Percentiles rank a stretch among this genome's conserved stretches.
phyloP scores from a whole-genome alignment of 2,888 invertebrate species.

The Drosophila diplacantha region DNA sequence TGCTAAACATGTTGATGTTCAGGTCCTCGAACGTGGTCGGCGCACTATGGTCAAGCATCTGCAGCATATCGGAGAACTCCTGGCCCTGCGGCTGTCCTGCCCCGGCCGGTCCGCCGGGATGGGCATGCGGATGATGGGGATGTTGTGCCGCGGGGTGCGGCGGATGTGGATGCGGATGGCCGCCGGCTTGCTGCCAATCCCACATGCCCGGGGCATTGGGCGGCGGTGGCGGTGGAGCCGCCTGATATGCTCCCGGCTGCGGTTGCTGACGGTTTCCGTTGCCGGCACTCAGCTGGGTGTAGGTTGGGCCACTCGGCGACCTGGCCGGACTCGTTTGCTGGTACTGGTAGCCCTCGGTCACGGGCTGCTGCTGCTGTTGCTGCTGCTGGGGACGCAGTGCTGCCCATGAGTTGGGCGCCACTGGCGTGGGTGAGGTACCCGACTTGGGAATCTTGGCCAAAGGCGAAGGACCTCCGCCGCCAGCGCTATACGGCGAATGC shows the following conservation, averaged over 20 bases:
- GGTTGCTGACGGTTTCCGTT: conserved; percentile 79
- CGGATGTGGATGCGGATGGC: conserved; percentile 78
- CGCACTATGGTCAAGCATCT: conserved; percentile 92
- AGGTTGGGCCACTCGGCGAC: conserved; percentile 90
- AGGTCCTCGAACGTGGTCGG: conserved; percentile 92
- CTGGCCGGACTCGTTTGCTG: conserved; percentile 87
- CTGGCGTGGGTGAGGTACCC: conserved; percentile 84
- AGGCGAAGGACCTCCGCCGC: conserved; percentile 80
- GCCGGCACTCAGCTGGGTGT: conserved; percentile 87
- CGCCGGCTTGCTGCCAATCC: conserved; percentile 84
- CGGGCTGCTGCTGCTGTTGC: conserved; percentile 80
- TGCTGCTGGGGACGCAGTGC: conserved; percentile 67
- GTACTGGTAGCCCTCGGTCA: conserved; percentile 85
- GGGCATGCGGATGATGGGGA: conserved; percentile 70
- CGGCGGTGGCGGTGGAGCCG: conserved; percentile 62
- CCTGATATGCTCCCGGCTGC: conserved; percentile 79
- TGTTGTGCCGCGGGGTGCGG: conserved; percentile 58
- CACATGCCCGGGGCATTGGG: conserved; percentile 82
- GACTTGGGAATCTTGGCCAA: conserved; percentile 84
- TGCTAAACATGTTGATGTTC: conserved; percentile 92
- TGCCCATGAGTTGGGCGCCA: conserved; percentile 75
- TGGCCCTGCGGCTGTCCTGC: conserved; percentile 82
- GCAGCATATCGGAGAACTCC: conserved; percentile 94
- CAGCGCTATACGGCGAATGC: conserved; percentile 80
- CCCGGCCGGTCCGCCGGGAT: conserved; percentile 78